A percentile compares a stretch with the other conserved stretches of the same genome.
These are phyloP conservation scores for Gonocerus acuteangulatus DNA, from an alignment of 2,888 invertebrate genomes.

Conservation along the genomic window DNA sequence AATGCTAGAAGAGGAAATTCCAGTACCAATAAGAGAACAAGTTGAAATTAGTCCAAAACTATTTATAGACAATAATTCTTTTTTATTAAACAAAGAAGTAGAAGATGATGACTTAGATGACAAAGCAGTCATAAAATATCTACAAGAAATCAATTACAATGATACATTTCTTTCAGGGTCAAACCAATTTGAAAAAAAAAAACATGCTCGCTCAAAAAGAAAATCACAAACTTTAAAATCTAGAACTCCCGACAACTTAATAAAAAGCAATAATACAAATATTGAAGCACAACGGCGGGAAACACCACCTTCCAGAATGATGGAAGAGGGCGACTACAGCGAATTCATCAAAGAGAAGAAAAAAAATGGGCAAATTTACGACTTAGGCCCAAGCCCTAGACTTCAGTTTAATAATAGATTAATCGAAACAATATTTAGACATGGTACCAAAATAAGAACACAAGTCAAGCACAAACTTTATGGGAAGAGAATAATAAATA, in stretches of 20 bases:
- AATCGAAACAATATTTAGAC: constrained; percentile 13
- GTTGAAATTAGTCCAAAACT: neutral
- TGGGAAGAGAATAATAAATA: constrained; percentile 2
- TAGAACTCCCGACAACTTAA: too few species aligned
- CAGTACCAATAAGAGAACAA: neutral
- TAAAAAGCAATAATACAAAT: too few species aligned
- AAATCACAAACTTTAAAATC: neutral
- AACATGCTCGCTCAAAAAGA: too few species aligned
- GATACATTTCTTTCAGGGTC: neutral
- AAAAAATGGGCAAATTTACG: constrained; percentile 1
- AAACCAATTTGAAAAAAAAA: too few species aligned
- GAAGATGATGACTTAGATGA: neutral
- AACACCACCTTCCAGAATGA: too few species aligned
- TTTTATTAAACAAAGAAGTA: neutral
- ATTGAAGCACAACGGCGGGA: too few species aligned
- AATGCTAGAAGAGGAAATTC: constrained; percentile 5
- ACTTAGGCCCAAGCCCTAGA: constrained; percentile 4
- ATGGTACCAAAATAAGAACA: constrained; percentile 8
- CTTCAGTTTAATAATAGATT: constrained; percentile 7
- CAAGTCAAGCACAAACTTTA: constrained; percentile 7
- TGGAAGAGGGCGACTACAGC: neutral
- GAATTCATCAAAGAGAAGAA: neutral
- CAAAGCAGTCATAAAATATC: neutral
- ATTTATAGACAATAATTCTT: neutral
- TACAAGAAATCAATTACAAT: neutral